phyloP scores from a whole-genome alignment of 2,797 vertebrate genomes.

The Gallinago solitaria region DNA sequence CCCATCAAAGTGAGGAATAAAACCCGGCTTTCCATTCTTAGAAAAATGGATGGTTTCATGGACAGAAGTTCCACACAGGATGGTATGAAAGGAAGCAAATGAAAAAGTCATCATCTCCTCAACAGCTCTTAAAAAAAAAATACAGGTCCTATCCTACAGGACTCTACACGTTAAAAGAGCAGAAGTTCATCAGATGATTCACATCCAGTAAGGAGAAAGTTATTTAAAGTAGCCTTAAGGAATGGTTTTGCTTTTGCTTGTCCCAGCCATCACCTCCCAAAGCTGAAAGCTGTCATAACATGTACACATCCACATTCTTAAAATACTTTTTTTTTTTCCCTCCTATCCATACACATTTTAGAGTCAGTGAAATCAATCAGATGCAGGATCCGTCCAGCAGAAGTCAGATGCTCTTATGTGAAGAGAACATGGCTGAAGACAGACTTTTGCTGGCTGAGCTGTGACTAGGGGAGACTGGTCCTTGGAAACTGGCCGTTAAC shows the following conservation, averaged over 20 bases:
- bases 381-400: accelerated
- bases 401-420: accelerated
- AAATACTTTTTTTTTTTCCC: background rate
- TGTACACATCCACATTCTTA: background rate
- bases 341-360: background rate
- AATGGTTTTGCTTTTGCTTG: conserved; percentile 14
- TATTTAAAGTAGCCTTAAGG: conserved; percentile 21
- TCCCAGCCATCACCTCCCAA: background rate
- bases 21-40: background rate
- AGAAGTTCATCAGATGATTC: conserved; percentile 3
- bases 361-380: background rate
- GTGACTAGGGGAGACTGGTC: accelerated
- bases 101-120: background rate
- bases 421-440: background rate
- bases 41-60: background rate
- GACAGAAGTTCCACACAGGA: background rate
- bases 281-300: background rate
- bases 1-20: background rate
- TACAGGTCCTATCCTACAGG: background rate
- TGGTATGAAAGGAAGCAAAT: background rate
- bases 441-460: background rate
- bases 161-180: background rate
- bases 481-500: accelerated
- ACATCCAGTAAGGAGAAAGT: background rate
- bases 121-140: background rate